These are phyloP conservation scores for Drosophila merina DNA, from an alignment of 2,888 invertebrate species.

Conservation along the genomic window DNA sequence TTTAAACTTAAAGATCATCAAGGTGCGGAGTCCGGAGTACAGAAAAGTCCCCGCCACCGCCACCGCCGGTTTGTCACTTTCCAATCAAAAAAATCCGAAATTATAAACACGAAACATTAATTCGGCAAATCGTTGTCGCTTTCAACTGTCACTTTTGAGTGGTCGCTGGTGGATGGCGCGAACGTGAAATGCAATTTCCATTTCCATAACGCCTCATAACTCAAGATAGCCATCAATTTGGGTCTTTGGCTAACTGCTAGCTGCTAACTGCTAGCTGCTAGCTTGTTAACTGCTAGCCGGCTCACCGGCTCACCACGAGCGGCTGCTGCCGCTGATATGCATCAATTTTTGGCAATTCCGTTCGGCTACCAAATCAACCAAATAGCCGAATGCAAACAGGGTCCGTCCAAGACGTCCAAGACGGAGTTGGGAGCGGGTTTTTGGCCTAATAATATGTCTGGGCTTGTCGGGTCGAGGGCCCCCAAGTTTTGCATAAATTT, in stretches of 20 bases:
- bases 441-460: slow-evolving; percentile 44
- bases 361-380: slow-evolving; percentile 41
- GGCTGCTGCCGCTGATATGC: slow-evolving; percentile 29
- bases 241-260: slow-evolving; percentile 2
- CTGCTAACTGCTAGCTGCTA: not conserved
- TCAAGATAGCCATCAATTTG: slow-evolving; percentile 52
- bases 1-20: slow-evolving; percentile 21
- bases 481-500: slow-evolving; percentile 38
- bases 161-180: slow-evolving; percentile 14
- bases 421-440: slow-evolving; percentile 47
- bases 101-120: slow-evolving; percentile 34
- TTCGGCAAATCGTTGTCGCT: slow-evolving; percentile 42
- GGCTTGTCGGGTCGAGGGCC: slow-evolving; percentile 9
- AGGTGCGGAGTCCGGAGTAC: not conserved
- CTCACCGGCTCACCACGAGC: slow-evolving; percentile 19
- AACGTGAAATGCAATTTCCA: slow-evolving; percentile 51
- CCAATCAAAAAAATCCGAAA: slow-evolving; percentile 23
- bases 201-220: slow-evolving; percentile 53
- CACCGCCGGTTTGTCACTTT: slow-evolving; percentile 32
- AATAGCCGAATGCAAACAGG: slow-evolving; percentile 60
- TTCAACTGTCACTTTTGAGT: slow-evolving; percentile 46
- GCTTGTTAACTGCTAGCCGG: slow-evolving; percentile 5
- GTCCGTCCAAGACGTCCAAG: slow-evolving; percentile 52
- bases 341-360: slow-evolving; percentile 52
- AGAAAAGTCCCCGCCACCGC: slow-evolving; percentile 10